phyloP scores from a whole-genome alignment of 2,888 invertebrate species.

The Sarcophaga caerulescens region DNA sequence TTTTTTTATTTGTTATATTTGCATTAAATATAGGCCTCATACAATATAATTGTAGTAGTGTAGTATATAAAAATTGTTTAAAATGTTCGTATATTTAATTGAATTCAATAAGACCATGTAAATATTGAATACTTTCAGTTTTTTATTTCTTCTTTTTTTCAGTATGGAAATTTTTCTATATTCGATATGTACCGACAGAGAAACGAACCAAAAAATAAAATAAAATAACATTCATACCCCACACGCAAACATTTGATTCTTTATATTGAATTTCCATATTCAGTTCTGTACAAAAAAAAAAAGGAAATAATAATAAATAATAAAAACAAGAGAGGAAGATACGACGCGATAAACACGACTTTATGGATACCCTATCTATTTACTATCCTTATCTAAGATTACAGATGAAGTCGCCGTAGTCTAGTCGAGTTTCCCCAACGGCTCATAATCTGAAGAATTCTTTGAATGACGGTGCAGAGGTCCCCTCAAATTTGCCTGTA shows the following conservation, averaged over 20 bases:
- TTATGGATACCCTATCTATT: too few relatives aligned
- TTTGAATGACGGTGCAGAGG: too few relatives aligned
- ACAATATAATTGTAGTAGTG: background rate
- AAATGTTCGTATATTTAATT: background rate
- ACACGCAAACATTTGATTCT: background rate
- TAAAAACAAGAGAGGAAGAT: background rate
- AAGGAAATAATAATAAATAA: constrained; percentile 10
- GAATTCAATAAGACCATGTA: constrained; percentile 6
- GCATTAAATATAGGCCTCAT: background rate
- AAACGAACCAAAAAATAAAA: constrained; percentile 21
- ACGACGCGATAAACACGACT: too few relatives aligned
- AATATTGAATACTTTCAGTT: constrained; percentile 31
- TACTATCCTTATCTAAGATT: too few relatives aligned
- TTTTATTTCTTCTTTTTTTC: background rate
- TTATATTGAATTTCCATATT: constrained; percentile 46
- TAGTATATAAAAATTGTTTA: background rate
- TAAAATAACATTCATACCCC: constrained; percentile 25
- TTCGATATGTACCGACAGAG: background rate
- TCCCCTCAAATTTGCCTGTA: too few relatives aligned
- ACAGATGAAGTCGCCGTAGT: too few relatives aligned
- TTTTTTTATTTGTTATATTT: background rate
- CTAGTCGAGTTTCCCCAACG: too few relatives aligned
- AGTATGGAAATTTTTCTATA: background rate
- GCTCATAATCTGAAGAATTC: too few relatives aligned
- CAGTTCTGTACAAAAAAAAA: constrained; percentile 28